phyloP scores from a whole-genome alignment of 2,888 invertebrate genomes.

The Diaperis boleti region DNA sequence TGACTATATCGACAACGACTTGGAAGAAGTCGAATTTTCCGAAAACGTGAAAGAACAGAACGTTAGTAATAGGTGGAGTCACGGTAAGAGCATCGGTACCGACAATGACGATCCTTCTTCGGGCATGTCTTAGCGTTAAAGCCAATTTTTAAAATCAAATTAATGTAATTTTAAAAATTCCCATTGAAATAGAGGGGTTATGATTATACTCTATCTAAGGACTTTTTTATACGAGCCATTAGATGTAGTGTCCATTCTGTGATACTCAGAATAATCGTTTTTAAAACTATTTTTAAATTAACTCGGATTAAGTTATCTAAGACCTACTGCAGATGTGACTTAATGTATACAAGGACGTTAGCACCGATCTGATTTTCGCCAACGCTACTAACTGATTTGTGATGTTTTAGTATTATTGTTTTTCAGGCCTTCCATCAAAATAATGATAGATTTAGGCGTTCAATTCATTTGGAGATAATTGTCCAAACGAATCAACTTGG shows the following conservation, averaged over 20 bases:
- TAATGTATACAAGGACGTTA: constrained; percentile 34
- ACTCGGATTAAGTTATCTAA: constrained; percentile 31
- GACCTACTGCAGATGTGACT: constrained; percentile 37
- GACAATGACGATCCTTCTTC: constrained; percentile 67
- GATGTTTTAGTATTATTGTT: constrained; percentile 28
- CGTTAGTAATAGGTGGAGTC: constrained; percentile 44
- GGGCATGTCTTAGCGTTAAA: constrained; percentile 66
- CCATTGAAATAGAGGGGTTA: constrained; percentile 29
- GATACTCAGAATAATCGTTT: constrained; percentile 67
- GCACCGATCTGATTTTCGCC: constrained; percentile 10
- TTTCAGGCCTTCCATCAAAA: constrained; percentile 27
- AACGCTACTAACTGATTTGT: constrained; percentile 11
- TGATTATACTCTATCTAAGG: constrained; percentile 60
- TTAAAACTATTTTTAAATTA: constrained; percentile 58
- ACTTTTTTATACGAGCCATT: constrained; percentile 67
- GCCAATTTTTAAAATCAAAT: constrained; percentile 33
- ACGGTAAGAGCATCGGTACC: constrained; percentile 50
- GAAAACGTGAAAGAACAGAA: constrained; percentile 45
- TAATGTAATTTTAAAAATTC: constrained; percentile 32
- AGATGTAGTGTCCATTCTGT: constrained; percentile 68
- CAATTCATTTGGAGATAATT: constrained; percentile 10
- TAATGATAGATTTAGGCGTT: constrained; percentile 2
- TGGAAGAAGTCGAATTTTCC: constrained; percentile 42
- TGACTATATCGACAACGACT: constrained; percentile 50
- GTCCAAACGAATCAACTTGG: constrained; percentile 20